Evolutionary conservation across 2,797 vertebrate species (phyloP), one percentile per base, ranked within the genome.

Genomic region (Leptodactylus fallax): DNA sequence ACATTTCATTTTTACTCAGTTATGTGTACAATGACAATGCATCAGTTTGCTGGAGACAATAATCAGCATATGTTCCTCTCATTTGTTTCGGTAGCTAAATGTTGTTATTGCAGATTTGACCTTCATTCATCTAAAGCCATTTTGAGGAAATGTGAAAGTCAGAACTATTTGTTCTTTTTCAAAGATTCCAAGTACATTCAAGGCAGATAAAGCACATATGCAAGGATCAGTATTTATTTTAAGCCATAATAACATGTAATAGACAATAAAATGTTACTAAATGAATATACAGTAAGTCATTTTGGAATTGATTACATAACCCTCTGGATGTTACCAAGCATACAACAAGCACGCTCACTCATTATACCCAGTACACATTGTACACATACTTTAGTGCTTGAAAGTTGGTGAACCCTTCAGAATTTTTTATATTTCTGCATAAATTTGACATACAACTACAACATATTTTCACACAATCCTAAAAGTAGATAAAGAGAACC

Each of bases 41-140:
- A 72, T 85, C 21, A 60, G 63, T 85, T 77, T 49, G 8, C 23
- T 45, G 65, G n/a, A 71, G n/a, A 67, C 81, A 85, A 49, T 61
- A 78, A 65, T 60, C 58, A 79, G 74, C 71, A 78, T 85, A 78
- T 25, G 79, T 78, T 76, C 45, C 25, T 56, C 53, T 77, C 81
- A 51, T 51, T 83, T 84, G 47, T 74, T 53, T 58, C 25, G 67
- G 67, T 45, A 21, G 69, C 82, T 72, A 56, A 84, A 60, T 79
- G 53, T 79, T 56, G 25, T 79, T 79, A 79, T 56, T 56, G 76
- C 51, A 25, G 53, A 79, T 79, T 7, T 79, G n/a, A 79, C 76
- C 76, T 79, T 56, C 76, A 79, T 56, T 16, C n/a, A 27, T 79
- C 14, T 10, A 79, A 79, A 27, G 51, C 51, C 23, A 56, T 79